Conservation (phyloP, 1,140 invertebrate genomes). For the Zaprionus inermis region DNA sequence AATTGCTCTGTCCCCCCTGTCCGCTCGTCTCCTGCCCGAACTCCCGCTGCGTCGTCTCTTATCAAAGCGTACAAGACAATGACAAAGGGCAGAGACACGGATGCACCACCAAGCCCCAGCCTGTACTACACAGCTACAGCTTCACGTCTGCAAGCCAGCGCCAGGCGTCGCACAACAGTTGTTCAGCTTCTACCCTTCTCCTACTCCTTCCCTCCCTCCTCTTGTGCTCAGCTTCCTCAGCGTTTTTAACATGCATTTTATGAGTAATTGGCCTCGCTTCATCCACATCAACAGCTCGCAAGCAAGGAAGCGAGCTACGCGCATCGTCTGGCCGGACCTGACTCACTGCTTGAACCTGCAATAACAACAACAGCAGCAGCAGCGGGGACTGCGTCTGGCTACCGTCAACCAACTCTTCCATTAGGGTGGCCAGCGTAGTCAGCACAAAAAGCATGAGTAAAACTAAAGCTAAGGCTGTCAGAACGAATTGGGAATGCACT, state of each 20-base stretch:
- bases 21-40: conserved; percentile 24
- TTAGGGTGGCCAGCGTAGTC: conserved; percentile 65
- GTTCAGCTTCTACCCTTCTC: conserved; percentile 34
- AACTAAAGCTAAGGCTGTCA: conserved; percentile 1
- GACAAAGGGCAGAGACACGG: conserved; percentile 75
- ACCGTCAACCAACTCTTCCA: conserved; percentile 65
- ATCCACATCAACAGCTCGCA: conserved; percentile 56
- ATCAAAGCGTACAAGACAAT: conserved; percentile 78
- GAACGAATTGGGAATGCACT: conserved; percentile 43
- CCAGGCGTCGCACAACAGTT: conserved; percentile 74
- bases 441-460: conserved; percentile 18
- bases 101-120: conserved; percentile 24
- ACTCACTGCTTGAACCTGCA: conserved; percentile 49
- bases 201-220: background rate
- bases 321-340: conserved; percentile 39
- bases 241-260: conserved; percentile 82
- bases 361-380: conserved; percentile 20
- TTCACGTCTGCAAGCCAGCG: conserved; percentile 25
- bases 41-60: conserved; percentile 36
- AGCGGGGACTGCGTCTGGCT: conserved; percentile 50
- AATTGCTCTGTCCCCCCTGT: conserved; percentile 53
- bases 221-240: conserved; percentile 29
- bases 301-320: conserved; percentile 29
- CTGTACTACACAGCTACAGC: background rate
- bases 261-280: conserved; percentile 82